Evolutionary conservation across 1,140 invertebrate species (phyloP).

Genomic region (Sipha flava): DNA sequence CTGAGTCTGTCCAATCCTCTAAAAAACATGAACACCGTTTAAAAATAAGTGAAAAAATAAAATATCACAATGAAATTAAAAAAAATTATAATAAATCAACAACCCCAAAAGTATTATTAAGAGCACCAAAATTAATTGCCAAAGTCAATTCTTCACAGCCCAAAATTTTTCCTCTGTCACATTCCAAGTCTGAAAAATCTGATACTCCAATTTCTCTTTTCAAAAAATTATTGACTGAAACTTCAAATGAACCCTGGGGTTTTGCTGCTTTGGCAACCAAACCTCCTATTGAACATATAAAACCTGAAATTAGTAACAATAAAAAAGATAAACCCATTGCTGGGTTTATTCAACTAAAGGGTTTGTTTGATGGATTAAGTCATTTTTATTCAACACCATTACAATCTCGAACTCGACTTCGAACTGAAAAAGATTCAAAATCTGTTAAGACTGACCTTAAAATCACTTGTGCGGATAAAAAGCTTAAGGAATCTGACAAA

Average conservation of each 20-base stretch:
- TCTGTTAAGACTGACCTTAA: background rate
- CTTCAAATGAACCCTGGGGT: conserved; percentile 56
- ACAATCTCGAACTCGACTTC: conserved; percentile 45
- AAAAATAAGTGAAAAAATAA: background rate
- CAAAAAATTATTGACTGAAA: conserved; percentile 11
- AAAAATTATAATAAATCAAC: conserved; percentile 38
- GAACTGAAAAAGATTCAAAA: conserved; percentile 2
- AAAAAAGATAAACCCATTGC: conserved; percentile 38
- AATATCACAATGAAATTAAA: background rate
- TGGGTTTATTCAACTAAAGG: conserved; percentile 58
- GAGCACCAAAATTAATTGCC: conserved; percentile 27
- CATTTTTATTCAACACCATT: conserved; percentile 67
- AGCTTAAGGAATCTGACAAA: background rate
- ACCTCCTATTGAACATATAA: background rate
- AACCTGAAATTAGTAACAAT: background rate
- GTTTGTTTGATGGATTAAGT: conserved; percentile 74
- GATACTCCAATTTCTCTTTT: background rate
- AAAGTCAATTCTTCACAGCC: conserved; percentile 7
- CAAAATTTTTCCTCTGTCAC: conserved; percentile 17
- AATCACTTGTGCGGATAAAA: background rate
- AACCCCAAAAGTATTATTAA: conserved; percentile 36
- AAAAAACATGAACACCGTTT: background rate
- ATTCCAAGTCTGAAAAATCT: conserved; percentile 9
- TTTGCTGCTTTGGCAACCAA: conserved; percentile 59
- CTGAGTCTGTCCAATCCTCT: background rate